phyloP scores from a whole-genome alignment of 2,113 vertebrate species.

The Esox niger region DNA sequence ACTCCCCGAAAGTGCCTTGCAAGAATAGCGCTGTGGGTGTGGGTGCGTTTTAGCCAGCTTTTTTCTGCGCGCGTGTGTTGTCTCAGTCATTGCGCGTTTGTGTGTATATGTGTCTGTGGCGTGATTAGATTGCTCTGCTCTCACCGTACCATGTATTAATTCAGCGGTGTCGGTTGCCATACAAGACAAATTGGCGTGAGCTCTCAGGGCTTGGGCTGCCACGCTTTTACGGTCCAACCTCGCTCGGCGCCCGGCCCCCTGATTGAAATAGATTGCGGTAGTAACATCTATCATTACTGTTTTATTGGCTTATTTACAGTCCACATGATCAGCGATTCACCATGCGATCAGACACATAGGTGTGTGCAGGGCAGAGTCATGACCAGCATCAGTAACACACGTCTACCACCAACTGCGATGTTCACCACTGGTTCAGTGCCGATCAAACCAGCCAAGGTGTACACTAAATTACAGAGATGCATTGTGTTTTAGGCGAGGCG shows the following conservation, averaged over 20 bases:
- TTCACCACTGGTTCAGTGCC: too few species aligned
- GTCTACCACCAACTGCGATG: too few species aligned
- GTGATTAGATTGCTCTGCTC: neutral
- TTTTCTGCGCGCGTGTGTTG: too few species aligned
- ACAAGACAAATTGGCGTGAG: conserved; percentile 25
- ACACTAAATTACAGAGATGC: too few species aligned
- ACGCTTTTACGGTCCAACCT: conserved; percentile 15
- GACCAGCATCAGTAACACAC: too few species aligned
- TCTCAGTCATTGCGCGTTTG: neutral
- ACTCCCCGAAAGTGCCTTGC: too few species aligned
- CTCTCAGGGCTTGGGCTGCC: neutral
- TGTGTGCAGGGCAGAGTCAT: neutral
- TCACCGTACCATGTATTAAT: conserved; percentile 26
- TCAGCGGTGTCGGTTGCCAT: conserved; percentile 28
- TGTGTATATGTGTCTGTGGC: neutral
- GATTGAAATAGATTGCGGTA: conserved; percentile 38
- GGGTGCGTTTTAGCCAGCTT: too few species aligned
- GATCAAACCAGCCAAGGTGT: too few species aligned
- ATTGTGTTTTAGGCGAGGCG: neutral
- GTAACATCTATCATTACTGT: conserved; percentile 37
- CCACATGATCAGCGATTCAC: conserved; percentile 9
- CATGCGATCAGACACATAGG: neutral
- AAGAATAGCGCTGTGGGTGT: too few species aligned
- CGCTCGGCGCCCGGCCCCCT: conserved; percentile 2
- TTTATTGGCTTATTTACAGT: conserved; percentile 48